Evolutionary conservation across 30 jellyfish, hydroid and myxozoan genomes (phyloP).

Genomic region (Haliclystus octoradiatus): DNA sequence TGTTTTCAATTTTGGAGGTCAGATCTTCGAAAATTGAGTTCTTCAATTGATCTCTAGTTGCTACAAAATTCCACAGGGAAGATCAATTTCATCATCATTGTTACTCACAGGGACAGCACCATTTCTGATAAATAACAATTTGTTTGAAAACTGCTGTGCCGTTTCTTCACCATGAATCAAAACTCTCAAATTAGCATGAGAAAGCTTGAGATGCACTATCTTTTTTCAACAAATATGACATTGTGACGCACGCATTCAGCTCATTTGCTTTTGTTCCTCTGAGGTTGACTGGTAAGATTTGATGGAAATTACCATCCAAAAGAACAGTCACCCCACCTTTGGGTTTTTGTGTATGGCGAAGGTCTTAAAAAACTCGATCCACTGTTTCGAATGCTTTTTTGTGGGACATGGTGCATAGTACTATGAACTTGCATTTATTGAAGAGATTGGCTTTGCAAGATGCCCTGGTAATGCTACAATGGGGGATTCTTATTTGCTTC

Average conservation of each 20-base stretch:
- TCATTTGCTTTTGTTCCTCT: conserved; percentile 41
- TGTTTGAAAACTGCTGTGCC: conserved; percentile 1
- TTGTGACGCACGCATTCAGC: conserved; percentile 25
- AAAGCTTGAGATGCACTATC: too few relatives aligned
- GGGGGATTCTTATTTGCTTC: neutral
- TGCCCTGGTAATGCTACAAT: too few relatives aligned
- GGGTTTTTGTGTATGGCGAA: conserved; percentile 6
- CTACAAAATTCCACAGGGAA: conserved; percentile 1
- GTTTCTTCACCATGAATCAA: neutral
- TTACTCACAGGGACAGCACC: neutral
- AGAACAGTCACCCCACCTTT: conserved; percentile 40
- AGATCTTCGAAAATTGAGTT: neutral
- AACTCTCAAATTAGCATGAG: conserved; percentile 14
- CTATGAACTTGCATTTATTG: neutral
- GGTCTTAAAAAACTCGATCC: conserved; percentile 26
- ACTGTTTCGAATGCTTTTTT: conserved; percentile 34
- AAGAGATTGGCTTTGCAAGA: conserved; percentile 12
- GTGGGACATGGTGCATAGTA: conserved; percentile 26
- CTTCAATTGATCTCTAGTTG: neutral
- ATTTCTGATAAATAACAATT: neutral
- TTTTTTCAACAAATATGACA: conserved; percentile 18
- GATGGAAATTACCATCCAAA: conserved; percentile 55
- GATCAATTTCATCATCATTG: neutral
- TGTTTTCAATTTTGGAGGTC: neutral
- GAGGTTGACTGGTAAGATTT: conserved; percentile 35